These are phyloP conservation scores for Calidris pygmaea DNA, from an alignment of 2,113 vertebrate genomes.

Conservation along the genomic window DNA sequence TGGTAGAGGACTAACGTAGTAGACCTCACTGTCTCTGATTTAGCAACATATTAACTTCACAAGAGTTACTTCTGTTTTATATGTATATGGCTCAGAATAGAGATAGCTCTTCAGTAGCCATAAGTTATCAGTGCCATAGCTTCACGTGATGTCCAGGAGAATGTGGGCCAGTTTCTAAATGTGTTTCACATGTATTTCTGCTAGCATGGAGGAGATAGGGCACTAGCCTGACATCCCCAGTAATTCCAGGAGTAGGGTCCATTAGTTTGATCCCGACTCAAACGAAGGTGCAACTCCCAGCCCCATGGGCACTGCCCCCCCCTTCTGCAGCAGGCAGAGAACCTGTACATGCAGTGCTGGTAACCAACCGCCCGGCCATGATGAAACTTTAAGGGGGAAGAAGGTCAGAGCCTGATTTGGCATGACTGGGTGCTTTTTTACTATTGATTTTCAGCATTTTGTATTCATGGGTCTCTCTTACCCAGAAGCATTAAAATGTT, in stretches of 20 bases:
- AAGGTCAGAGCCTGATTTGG: neutral
- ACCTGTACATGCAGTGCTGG: neutral
- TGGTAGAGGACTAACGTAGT: neutral
- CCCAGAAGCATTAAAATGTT: neutral
- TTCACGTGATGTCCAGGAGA: neutral
- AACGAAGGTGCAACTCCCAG: neutral
- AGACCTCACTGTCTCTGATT: neutral
- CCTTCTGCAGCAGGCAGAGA: neutral
- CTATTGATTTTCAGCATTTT: neutral
- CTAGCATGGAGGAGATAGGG: neutral
- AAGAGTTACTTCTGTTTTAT: neutral
- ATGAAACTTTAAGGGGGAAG: neutral
- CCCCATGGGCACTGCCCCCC: neutral
- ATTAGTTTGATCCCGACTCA: neutral
- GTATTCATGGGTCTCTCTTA: neutral
- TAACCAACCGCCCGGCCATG: neutral
- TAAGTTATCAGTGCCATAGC: neutral
- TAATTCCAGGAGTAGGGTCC: neutral
- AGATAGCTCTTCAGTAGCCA: neutral
- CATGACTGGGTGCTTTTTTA: neutral
- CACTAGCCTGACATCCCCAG: neutral
- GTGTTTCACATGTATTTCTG: neutral
- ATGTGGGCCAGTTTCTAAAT: neutral
- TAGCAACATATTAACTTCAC: neutral
- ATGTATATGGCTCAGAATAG: fast-evolving